Evolutionary conservation across 2,113 vertebrate genomes (phyloP).

Genomic region (Dromaius novaehollandiae): DNA sequence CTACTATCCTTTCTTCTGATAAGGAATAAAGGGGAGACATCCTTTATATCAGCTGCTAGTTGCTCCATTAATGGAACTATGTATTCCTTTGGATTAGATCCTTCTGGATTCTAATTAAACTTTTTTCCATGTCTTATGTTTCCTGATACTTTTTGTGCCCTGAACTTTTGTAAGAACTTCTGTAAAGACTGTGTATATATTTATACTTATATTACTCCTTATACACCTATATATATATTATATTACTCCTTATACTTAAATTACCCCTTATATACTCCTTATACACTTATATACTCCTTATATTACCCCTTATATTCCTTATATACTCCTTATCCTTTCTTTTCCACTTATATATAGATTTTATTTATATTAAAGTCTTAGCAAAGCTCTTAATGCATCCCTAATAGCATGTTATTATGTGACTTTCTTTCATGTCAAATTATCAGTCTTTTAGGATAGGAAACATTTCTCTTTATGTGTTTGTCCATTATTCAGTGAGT

Average conservation of each 20-base stretch:
- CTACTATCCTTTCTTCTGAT: background rate
- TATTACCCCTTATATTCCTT: too few species aligned
- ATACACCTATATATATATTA: too few species aligned
- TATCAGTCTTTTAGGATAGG: background rate
- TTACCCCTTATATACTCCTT: too few species aligned
- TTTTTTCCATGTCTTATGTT: background rate
- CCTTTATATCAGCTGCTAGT: background rate
- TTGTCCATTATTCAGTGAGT: background rate
- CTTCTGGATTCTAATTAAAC: background rate
- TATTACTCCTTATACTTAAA: too few species aligned
- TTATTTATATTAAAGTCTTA: background rate
- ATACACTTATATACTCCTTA: too few species aligned
- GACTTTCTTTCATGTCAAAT: background rate
- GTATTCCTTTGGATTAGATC: background rate
- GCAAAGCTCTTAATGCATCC: background rate
- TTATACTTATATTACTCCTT: background rate
- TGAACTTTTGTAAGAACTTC: background rate
- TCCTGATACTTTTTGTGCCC: background rate
- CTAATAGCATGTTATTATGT: background rate
- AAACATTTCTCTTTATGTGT: background rate
- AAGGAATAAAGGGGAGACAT: background rate
- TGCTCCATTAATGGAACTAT: background rate
- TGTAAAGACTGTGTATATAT: background rate
- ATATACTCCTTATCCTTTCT: background rate
- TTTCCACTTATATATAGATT: background rate